These are phyloP conservation scores for Clistopyga incitator DNA, from an alignment of 2,888 invertebrate species.

Conservation along the genomic window DNA sequence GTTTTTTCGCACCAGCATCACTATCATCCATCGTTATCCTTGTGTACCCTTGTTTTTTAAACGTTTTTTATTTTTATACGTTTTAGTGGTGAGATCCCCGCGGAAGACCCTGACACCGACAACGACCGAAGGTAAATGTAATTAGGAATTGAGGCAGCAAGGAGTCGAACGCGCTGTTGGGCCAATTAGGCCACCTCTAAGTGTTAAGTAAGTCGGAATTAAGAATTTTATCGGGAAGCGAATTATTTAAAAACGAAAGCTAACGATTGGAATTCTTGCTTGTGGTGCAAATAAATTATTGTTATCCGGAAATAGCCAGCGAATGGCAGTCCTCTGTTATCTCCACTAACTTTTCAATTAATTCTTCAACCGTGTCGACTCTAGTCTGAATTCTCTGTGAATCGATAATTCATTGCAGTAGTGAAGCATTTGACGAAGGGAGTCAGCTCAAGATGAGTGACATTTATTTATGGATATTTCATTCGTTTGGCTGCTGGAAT, in stretches of 20 bases:
- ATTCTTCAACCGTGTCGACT: conserved; percentile 33
- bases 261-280: conserved; percentile 50
- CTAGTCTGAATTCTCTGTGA: conserved; percentile 30
- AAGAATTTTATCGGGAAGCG: conserved; percentile 77
- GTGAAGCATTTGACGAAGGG: background rate
- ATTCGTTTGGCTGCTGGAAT: too few relatives aligned
- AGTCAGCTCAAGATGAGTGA: background rate
- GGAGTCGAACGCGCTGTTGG: conserved; percentile 83
- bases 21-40: conserved; percentile 54
- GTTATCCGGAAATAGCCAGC: background rate
- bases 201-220: conserved; percentile 84
- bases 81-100: conserved; percentile 85
- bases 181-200: conserved; percentile 84
- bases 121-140: conserved; percentile 85
- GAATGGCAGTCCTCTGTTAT: conserved; percentile 5
- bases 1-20: conserved; percentile 62
- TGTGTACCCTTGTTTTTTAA: conserved; percentile 47
- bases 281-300: conserved; percentile 9
- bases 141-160: conserved; percentile 84
- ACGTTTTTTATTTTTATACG: conserved; percentile 80
- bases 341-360: conserved; percentile 15
- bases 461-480: too few relatives aligned
- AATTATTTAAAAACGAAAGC: conserved; percentile 41
- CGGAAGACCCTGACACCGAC: conserved; percentile 85
- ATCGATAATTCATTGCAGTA: conserved; percentile 2